Conservation (phyloP, 1,140 invertebrate species). For the Orchestia grillus region DNA sequence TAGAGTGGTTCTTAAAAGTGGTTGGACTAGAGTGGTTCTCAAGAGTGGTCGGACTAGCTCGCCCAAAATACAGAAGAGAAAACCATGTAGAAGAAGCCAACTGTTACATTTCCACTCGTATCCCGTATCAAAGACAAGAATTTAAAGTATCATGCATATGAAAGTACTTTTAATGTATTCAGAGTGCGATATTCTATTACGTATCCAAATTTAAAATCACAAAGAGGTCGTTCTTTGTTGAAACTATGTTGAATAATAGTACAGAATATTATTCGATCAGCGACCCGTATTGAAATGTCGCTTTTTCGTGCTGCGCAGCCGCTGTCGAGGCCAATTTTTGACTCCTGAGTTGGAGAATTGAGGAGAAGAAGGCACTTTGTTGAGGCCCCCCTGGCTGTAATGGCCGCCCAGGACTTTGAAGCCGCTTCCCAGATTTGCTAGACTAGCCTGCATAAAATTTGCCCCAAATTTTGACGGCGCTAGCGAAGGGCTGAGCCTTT, state of each 20-base stretch:
- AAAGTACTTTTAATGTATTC: no score
- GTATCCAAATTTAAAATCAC: no score
- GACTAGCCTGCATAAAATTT: conserved; percentile 31
- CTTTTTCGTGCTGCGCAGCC: not conserved
- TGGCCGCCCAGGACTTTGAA: conserved; percentile 2
- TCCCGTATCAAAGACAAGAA: no score
- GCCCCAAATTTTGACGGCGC: conserved; percentile 4
- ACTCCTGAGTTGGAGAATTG: not conserved
- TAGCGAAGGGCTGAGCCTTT: not conserved
- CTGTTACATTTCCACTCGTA: no score
- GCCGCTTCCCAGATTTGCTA: conserved; percentile 10
- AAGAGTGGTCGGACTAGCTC: no score
- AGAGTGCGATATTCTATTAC: no score
- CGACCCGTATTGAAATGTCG: not conserved
- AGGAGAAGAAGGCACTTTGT: not conserved
- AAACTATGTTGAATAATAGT: not conserved
- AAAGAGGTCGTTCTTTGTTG: not conserved
- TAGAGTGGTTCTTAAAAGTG: no score
- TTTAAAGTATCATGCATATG: no score
- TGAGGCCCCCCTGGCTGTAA: not conserved
- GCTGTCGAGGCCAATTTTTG: not conserved
- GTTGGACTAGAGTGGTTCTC: no score
- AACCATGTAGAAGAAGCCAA: no score
- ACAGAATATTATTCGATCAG: not conserved
- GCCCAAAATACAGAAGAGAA: no score